Base-by-base conservation (phyloP, 2,113 vertebrate species). In the Sinocyclocheilus anshuiensis region DNA sequence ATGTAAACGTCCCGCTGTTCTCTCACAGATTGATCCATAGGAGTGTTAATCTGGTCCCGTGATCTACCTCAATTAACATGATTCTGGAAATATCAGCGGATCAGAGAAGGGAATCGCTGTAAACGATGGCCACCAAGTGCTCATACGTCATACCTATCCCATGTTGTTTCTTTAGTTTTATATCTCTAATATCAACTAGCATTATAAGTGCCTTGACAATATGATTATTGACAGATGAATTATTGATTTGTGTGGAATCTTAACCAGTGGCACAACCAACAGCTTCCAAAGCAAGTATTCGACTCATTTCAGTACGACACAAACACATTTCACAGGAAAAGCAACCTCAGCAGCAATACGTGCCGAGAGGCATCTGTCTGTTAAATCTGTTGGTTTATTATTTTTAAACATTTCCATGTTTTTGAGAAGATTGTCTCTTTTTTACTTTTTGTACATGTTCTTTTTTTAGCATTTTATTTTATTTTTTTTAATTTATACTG, bases 21-120 rank as follows among this genome's bases (percentile, higher is more conserved):
- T 53, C 4, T 53, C 13, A 4, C 48, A 48, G 48, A 15, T 15
- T 0, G 48, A 69, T 86, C 92, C 29, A 33, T 33, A 33, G 29
- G 29, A 33, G 29, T 33, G 29, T 33, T 33, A 33, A 33, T 33
- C 29, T 33, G 29, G 29, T 93, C 2, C 3, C 2, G 45, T 48
- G 45, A 48, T 48, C 45, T 48, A 93, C 93, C 93, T 93, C 93
- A 91, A 80, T 90, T 86, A 69, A 88, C 77, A 76, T 86, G 22
- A 42, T 10, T 87, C 39, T 81, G 59, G 59, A 55, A 74, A 77
- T 65, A 77, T 79, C 63, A 4, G 65, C 2, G 26, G 65, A 67
- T 26, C 6, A 12, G 15, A 12, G 15, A n/a, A 61, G 57, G 22
- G 8, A 61, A 61, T 61, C 8, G 2, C 57, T n/a, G 57, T 20